Evolutionary conservation across 2,888 invertebrate species (phyloP), one percentile per base, ranked within the genome.

Genomic region (Sylvicola cinctus): DNA sequence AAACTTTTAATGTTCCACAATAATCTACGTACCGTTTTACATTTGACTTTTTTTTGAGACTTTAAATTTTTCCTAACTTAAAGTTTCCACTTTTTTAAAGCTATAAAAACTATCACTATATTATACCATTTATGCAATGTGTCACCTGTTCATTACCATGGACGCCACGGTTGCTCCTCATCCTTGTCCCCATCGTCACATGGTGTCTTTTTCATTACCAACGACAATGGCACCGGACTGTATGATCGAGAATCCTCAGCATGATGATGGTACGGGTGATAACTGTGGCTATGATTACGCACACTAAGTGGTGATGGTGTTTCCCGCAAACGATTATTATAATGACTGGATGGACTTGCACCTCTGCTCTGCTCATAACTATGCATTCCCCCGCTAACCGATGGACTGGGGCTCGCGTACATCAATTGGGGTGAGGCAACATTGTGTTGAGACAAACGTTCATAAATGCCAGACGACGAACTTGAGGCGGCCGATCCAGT

Each of bases 131-230:
- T 20, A 6, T 20, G 20, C 20, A 6, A 20, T 8, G 20, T 20
- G 20, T 4, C 20, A 8, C 5, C 10, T 8, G 14, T 5, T 28
- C 6, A 6, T n/a, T 28, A 28, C 28, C 28, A 28, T 5, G 28
- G 28, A 6, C 28, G 28, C 28, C 28, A 28, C 10, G 28, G 28
- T 28, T 28, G 4, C n/a, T 28, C 28, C 5, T 28, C 28, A 13
- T 28, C 28, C 6, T 28, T 28, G 28, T n/a, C 28, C 12, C 10
- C 28, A 5, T 28, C 14, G 7, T n/a, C 28, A 28, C 8, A 63
- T 51, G 60, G 65, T 45, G 49, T 63, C 61, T 66, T 76, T 49
- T 70, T 70, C 45, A 77, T 78, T 13, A 81, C 81, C 43, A 81
- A 59, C 4, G 79, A 73, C 20, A 81, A 56, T 0, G 81, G 81